phyloP scores from a whole-genome alignment of 2,113 vertebrate species.

The Tachysurus fulvidraco region DNA sequence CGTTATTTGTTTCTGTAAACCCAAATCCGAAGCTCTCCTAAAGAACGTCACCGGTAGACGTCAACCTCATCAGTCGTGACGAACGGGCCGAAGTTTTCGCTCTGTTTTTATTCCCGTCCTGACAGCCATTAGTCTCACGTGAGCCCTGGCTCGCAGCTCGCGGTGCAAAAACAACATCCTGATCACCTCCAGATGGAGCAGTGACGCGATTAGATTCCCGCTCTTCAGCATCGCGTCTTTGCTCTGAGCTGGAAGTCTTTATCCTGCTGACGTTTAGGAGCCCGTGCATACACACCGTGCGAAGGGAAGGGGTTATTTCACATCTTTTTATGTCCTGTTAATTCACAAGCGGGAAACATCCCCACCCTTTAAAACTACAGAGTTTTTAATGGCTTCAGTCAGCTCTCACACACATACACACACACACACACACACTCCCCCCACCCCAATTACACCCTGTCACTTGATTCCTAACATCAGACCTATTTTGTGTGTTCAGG shows the following conservation, averaged over 20 bases:
- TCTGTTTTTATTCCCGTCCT: neutral
- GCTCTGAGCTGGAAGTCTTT: slow-evolving; percentile 47
- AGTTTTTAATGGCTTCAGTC: slow-evolving; percentile 56
- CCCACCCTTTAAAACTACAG: slow-evolving; percentile 72
- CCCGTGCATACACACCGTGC: neutral
- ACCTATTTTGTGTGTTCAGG: slow-evolving; percentile 26
- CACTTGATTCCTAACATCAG: slow-evolving; percentile 67
- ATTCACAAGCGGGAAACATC: slow-evolving; percentile 60
- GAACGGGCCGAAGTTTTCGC: neutral
- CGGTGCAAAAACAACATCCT: slow-evolving; percentile 12
- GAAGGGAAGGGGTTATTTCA: slow-evolving; percentile 57
- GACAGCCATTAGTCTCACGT: slow-evolving; percentile 7
- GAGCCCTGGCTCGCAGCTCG: neutral
- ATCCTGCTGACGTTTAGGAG: neutral
- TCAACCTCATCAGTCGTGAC: neutral
- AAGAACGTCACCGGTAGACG: neutral
- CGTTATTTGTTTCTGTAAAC: neutral
- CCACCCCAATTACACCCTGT: slow-evolving; percentile 56
- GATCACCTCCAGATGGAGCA: slow-evolving; percentile 46
- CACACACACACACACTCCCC: too few relatives aligned
- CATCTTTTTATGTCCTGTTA: slow-evolving; percentile 43
- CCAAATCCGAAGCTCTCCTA: too few relatives aligned
- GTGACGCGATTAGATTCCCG: slow-evolving; percentile 8
- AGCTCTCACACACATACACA: neutral
- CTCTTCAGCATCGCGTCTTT: slow-evolving; percentile 5